Evolutionary conservation across 2,113 vertebrate genomes (phyloP).

Genomic region (Ciconia maguari): DNA sequence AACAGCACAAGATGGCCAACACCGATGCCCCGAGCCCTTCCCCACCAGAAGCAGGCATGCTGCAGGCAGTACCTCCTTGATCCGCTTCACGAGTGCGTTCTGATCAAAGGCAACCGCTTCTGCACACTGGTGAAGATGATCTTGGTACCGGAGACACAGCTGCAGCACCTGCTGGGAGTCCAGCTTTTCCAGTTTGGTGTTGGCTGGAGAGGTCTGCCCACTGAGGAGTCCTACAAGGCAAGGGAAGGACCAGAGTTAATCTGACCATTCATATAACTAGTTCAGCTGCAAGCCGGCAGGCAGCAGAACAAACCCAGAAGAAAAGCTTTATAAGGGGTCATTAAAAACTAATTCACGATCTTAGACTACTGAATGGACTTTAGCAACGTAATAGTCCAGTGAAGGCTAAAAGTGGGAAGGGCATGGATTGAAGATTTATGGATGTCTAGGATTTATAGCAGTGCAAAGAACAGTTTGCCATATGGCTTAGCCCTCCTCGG

Average conservation of each 20-base stretch:
- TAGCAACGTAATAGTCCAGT: neutral
- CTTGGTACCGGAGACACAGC: conserved; percentile 92
- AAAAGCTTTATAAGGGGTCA: neutral
- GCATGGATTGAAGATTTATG: neutral
- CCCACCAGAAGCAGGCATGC: accelerated
- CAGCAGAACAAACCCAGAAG: neutral
- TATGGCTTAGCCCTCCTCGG: neutral
- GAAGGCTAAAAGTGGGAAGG: neutral
- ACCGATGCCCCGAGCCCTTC: neutral
- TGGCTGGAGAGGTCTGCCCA: conserved; percentile 90
- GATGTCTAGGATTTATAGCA: neutral
- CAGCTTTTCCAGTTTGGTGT: conserved; percentile 86
- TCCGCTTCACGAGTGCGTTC: conserved; percentile 94
- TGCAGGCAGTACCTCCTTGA: conserved; percentile 86
- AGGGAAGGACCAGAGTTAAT: neutral
- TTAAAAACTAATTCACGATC: neutral
- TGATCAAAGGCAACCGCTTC: conserved; percentile 97
- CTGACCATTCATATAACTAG: neutral
- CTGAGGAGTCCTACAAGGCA: conserved; percentile 85
- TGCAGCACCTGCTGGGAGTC: conserved; percentile 92
- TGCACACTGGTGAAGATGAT: conserved; percentile 94
- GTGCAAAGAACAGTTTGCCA: neutral
- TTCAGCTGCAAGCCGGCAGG: neutral
- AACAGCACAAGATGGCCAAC: accelerated
- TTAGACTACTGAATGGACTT: neutral